phyloP scores from a whole-genome alignment of 2,797 vertebrate genomes.

The Diglossa cyanea region DNA sequence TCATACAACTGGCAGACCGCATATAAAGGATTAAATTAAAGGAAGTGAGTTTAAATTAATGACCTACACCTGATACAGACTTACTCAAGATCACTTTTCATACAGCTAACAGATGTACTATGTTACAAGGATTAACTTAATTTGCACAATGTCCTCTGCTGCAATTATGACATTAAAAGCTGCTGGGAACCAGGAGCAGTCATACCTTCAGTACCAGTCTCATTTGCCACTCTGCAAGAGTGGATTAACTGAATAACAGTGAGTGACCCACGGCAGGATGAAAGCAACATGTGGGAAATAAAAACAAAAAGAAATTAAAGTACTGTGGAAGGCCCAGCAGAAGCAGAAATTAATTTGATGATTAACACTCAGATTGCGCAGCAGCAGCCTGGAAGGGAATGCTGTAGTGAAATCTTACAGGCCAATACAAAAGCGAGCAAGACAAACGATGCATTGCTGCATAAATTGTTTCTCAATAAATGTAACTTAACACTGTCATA shows the following conservation, averaged over 20 bases:
- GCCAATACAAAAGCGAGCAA: not conserved
- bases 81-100: not conserved
- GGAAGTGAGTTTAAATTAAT: not conserved
- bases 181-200: not conserved
- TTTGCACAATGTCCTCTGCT: not conserved
- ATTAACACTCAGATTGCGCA: not conserved
- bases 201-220: not conserved
- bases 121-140: not conserved
- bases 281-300: not conserved
- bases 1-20: not conserved
- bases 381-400: not conserved
- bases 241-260: not conserved
- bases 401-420: not conserved
- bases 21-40: not conserved
- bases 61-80: not conserved
- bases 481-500: not conserved
- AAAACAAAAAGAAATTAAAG: not conserved
- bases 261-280: not conserved
- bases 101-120: not conserved
- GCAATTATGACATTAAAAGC: not conserved
- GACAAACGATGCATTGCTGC: not conserved
- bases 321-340: not conserved
- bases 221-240: not conserved
- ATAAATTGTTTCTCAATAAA: conserved; percentile 1
- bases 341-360: not conserved